A percentile compares a stretch with the other conserved stretches of the same genome.
Conservation (phyloP, 2,888 invertebrate genomes). For the Masnerella sp. region DNA sequence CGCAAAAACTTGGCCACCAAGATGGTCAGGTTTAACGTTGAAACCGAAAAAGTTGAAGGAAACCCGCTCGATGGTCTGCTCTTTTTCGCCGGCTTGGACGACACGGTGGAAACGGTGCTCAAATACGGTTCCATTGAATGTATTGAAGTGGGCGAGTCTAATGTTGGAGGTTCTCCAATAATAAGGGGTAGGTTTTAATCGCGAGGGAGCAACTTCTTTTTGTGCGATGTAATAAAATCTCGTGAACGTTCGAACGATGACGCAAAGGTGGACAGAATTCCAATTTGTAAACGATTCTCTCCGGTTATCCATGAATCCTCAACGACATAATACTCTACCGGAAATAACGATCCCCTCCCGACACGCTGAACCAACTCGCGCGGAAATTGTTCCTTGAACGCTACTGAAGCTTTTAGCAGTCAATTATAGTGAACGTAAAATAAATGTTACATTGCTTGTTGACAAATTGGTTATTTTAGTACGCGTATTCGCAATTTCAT, state of each 20-base stretch:
- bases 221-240: conserved; percentile 27
- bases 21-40: conserved; percentile 70
- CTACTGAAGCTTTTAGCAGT: conserved; percentile 48
- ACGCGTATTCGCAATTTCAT: too few species aligned
- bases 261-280: conserved; percentile 30
- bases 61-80: conserved; percentile 11
- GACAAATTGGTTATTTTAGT: too few species aligned
- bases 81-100: conserved; percentile 36
- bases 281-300: conserved; percentile 58
- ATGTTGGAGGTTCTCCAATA: background rate
- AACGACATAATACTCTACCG: conserved; percentile 65
- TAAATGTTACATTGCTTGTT: too few species aligned
- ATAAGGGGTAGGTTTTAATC: conserved; percentile 26
- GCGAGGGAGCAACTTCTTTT: conserved; percentile 11
- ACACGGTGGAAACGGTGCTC: conserved; percentile 30
- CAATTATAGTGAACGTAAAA: conserved; percentile 30
- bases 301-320: conserved; percentile 62
- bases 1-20: conserved; percentile 55
- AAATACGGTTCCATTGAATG: conserved; percentile 39
- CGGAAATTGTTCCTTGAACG: conserved; percentile 66
- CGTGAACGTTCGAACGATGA: conserved; percentile 20
- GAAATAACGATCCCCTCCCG: conserved; percentile 66
- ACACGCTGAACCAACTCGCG: conserved; percentile 47
- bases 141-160: conserved; percentile 12
- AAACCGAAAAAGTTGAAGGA: conserved; percentile 42